phyloP scores from a whole-genome alignment of 2,888 invertebrate species.

The Diaprepes abbreviatus region DNA sequence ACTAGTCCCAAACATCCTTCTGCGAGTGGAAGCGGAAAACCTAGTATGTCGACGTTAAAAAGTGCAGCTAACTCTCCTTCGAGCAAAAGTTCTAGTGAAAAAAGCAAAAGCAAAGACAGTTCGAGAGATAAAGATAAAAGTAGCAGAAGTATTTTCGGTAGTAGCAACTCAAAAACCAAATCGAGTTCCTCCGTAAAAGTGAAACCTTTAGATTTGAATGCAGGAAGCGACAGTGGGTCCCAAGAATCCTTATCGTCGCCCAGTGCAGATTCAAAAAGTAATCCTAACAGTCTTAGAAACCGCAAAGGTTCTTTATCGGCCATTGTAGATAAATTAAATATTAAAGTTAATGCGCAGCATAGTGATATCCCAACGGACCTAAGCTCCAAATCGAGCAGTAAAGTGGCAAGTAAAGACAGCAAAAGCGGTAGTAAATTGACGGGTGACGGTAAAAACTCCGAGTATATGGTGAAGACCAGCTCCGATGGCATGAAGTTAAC shows the following conservation, averaged over 20 bases:
- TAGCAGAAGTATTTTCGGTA: constrained; percentile 53
- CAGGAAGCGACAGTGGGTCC: constrained; percentile 45
- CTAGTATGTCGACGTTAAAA: constrained; percentile 89
- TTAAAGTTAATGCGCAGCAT: constrained; percentile 78
- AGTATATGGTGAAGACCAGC: constrained; percentile 92
- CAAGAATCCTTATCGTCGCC: constrained; percentile 69
- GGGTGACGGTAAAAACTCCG: constrained; percentile 77
- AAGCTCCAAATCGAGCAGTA: constrained; percentile 58
- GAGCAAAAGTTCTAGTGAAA: constrained; percentile 70
- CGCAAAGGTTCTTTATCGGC: constrained; percentile 84
- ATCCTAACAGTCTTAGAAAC: constrained; percentile 75
- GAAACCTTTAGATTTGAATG: constrained; percentile 75
- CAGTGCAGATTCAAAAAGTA: constrained; percentile 72
- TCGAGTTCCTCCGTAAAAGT: constrained; percentile 69
- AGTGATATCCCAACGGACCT: constrained; percentile 68
- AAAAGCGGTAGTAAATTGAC: constrained; percentile 65
- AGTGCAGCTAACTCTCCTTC: constrained; percentile 82
- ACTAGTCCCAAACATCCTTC: constrained; percentile 79
- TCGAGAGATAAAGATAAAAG: constrained; percentile 59
- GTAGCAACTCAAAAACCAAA: constrained; percentile 50
- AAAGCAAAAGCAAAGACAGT: constrained; percentile 63
- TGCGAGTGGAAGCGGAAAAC: constrained; percentile 83
- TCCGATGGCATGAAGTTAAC: constrained; percentile 92
- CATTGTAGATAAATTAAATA: constrained; percentile 83
- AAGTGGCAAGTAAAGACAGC: constrained; percentile 54